phyloP scores from a whole-genome alignment of 1,140 invertebrate species.

The Trichoplusia ni region DNA sequence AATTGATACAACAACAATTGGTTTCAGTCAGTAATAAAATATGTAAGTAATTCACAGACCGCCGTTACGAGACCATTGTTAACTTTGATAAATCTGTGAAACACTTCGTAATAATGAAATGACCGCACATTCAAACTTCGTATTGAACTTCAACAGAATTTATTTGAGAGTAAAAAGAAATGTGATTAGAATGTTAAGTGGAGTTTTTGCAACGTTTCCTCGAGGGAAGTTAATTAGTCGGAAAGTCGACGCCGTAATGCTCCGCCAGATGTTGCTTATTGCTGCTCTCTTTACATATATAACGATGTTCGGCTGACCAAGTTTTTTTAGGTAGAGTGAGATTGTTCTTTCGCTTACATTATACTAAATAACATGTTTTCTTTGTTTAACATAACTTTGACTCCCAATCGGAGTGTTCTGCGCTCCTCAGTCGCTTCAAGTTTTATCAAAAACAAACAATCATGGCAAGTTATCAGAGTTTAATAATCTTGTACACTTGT shows the following conservation, averaged over 20 bases:
- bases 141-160: slow-evolving; percentile 19
- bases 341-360: neutral
- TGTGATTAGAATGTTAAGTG: slow-evolving; percentile 32
- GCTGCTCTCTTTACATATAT: slow-evolving; percentile 18
- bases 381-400: neutral
- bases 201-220: slow-evolving; percentile 21
- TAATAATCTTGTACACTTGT: neutral
- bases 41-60: neutral
- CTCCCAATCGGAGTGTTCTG: neutral
- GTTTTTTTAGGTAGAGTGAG: neutral
- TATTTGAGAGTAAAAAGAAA: slow-evolving; percentile 20
- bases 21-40: too few species aligned
- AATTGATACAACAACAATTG: too few species aligned
- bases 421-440: too few species aligned
- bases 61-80: slow-evolving; percentile 3
- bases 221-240: slow-evolving; percentile 28
- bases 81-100: neutral
- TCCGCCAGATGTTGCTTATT: slow-evolving; percentile 24
- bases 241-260: slow-evolving; percentile 23
- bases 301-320: slow-evolving; percentile 6
- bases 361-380: neutral
- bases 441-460: too few species aligned
- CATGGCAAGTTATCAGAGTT: slow-evolving; percentile 5
- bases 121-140: slow-evolving; percentile 6
- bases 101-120: neutral